phyloP scores from a whole-genome alignment of 2,888 invertebrate genomes.

The Sipunculus nudus region DNA sequence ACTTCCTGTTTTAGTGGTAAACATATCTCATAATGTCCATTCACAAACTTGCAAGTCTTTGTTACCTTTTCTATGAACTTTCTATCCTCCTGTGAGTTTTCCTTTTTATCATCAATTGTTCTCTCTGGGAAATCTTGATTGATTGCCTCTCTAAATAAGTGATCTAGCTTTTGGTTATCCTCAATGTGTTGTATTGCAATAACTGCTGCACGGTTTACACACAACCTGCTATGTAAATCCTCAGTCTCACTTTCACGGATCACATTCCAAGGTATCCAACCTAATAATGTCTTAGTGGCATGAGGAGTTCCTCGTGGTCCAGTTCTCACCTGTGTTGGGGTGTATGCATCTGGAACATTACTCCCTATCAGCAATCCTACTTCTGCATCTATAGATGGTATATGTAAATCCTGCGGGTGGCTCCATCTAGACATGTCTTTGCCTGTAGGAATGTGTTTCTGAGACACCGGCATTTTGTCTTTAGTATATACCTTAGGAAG shows the following conservation, averaged over 20 bases:
- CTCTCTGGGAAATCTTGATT: too few species aligned
- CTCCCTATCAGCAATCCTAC: background rate
- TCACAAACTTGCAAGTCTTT: too few species aligned
- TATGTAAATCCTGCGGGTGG: background rate
- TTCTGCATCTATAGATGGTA: background rate
- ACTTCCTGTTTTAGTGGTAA: conserved; percentile 7
- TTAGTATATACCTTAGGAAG: background rate
- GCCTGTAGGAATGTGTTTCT: background rate
- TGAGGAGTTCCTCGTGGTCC: background rate
- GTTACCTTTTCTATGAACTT: too few species aligned
- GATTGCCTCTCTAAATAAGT: too few species aligned
- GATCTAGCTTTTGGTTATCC: too few species aligned
- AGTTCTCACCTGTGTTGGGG: background rate
- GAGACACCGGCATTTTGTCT: background rate
- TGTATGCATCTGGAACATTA: background rate
- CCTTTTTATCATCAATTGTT: too few species aligned
- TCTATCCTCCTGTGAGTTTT: too few species aligned
- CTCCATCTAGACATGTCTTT: background rate
- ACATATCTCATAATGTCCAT: conserved; percentile 15
- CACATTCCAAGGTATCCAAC: background rate
- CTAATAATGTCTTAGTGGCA: background rate
- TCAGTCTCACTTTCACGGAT: background rate
- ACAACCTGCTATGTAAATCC: background rate
- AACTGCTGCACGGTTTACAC: background rate
- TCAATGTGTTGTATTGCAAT: too few species aligned